Base-by-base conservation (phyloP, 64 coral and sea anemone genomes). In the Platygyra sinensis region DNA sequence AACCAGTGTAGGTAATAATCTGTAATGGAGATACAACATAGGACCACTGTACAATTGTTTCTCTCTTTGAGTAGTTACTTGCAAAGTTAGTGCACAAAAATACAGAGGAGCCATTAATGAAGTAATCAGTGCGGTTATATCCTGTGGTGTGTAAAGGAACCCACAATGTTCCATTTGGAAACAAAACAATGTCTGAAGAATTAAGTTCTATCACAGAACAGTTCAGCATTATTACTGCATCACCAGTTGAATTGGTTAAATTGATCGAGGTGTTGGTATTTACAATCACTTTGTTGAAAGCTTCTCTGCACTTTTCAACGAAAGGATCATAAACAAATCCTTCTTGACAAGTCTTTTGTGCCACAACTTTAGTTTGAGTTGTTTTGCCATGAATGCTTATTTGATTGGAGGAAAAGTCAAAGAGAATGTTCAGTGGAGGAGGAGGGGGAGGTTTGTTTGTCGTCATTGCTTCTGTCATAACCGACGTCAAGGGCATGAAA, bases 1-100 rank as follows among this genome's bases (percentile, higher is more conserved):
- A 72, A 7, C 88, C 88, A 4, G 73, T 76, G 65, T 87, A 95
- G n/a, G 82, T 91, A 22, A 95, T 60, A 52, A 95, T 81, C 17
- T 87, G 89, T 16, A 91, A 76, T 64, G 77, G 49, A 36, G 82
- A 79, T 7, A 52, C 57, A 7, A 57, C 76, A 79, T 57, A 55
- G 13, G 51, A 79, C 74, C 74, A 77, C 65, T 7, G 29, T 69
- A 22, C 25, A 10, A 51, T 49, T 24, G 39, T 77, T 19, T 77
- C 74, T 10, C 22, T 77, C 22, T 42, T 50, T 49, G 39, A 77
- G 22, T 77, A 79, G 10, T 79, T 12, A 12, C 51, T 29, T 50
- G 9, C 2, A 79, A 57, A 79, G 46, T 79, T 55, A 9, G 38
- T 52, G 51, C 76, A 79, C 14, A 79, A n/a, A 55, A 55, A 79